Base-by-base conservation (phyloP, 2,113 vertebrate species). In the Oreotrochilus melanogaster region DNA sequence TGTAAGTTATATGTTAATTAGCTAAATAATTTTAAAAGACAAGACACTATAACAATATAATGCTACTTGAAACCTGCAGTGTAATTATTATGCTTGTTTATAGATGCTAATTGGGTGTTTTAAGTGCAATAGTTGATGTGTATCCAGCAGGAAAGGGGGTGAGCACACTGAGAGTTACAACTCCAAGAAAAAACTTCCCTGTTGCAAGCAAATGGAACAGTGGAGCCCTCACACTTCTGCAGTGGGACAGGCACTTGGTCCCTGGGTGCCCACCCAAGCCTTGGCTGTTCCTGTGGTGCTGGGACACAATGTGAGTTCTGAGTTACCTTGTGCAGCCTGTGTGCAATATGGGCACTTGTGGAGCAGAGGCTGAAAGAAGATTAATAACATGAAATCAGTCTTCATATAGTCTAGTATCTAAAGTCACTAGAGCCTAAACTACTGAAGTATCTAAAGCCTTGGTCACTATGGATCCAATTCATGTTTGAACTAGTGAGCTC, bases 401-500 rank as follows among this genome's bases (percentile, higher is more conserved):
- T 92, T 89, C 28, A 67, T 57, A 54, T 84, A 21, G 47, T 93
- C 83, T 88, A 66, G n/a, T n/a, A n/a, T n/a, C n/a, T n/a, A n/a
- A n/a, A n/a, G n/a, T n/a, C n/a, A n/a, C n/a, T n/a, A n/a, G n/a
- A n/a, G n/a, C n/a, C n/a, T n/a, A n/a, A n/a, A n/a, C n/a, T n/a
- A n/a, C n/a, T n/a, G n/a, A n/a, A n/a, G n/a, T n/a, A n/a, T n/a
- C n/a, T n/a, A n/a, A n/a, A n/a, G 48, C 58, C 48, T 71, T 58
- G 48, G 27, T 78, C 30, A 37, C 47, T 72, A 3, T 89, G 81
- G 48, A 81, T 84, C 65, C 60, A 57, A 76, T 89, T 89, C 62
- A 23, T 54, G 47, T 84, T 91, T 92, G 84, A 97, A 89, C 80
- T 89, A 48, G 73, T 91, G 93, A 95, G 86, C 86, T 95, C 53